Conservation (phyloP, 2,113 vertebrate genomes). For the Coracopsis vasa region DNA sequence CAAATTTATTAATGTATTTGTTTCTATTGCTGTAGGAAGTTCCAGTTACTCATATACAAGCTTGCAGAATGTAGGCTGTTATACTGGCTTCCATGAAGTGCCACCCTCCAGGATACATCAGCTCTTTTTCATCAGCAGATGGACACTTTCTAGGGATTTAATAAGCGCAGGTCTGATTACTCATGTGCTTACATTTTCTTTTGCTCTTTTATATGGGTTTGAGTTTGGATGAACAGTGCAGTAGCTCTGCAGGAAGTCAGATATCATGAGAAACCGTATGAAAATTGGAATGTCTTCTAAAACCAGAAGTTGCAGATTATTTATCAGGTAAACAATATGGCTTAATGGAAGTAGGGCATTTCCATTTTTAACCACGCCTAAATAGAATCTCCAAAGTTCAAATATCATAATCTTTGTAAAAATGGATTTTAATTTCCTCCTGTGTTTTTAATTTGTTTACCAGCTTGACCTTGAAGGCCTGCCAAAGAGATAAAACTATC, state of each 20-base stretch:
- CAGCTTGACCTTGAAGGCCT: slow-evolving; percentile 34
- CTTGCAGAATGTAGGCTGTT: not conserved
- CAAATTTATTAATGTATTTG: not conserved
- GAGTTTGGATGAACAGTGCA: not conserved
- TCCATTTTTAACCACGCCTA: not conserved
- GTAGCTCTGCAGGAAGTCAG: not conserved
- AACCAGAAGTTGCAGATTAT: not conserved
- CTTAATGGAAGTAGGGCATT: not conserved
- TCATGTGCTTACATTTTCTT: not conserved
- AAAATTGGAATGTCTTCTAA: not conserved
- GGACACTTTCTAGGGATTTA: not conserved
- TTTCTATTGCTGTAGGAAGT: not conserved
- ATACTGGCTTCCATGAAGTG: not conserved
- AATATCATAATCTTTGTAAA: slow-evolving; percentile 4
- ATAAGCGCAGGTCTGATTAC: not conserved
- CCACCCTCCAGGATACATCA: not conserved
- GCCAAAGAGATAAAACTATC: not conserved
- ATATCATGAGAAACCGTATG: not conserved
- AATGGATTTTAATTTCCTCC: slow-evolving; percentile 25
- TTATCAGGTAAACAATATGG: not conserved
- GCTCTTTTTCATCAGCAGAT: not conserved
- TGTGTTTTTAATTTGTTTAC: slow-evolving; percentile 40
- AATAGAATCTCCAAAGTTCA: not conserved
- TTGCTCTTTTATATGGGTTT: not conserved
- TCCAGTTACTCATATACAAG: not conserved